These are phyloP conservation scores for Xiphophorus maculatus DNA, from an alignment of 2,113 vertebrate genomes.

Conservation along the genomic window DNA sequence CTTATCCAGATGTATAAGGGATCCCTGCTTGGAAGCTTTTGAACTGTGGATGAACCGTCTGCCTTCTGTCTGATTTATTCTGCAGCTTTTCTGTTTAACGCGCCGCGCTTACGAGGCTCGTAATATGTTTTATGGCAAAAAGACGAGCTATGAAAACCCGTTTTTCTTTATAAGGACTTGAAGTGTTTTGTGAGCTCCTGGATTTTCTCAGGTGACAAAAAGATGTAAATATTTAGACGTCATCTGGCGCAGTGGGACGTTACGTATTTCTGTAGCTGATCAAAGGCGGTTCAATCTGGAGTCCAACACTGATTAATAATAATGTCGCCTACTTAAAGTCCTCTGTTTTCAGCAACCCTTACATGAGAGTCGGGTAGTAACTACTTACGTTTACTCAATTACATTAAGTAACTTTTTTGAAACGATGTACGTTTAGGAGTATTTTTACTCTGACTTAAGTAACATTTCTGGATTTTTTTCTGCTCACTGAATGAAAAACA, in stretches of 20 bases:
- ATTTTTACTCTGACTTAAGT: no score
- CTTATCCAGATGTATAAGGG: background rate
- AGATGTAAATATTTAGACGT: background rate
- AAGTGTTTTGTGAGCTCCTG: background rate
- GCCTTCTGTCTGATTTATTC: background rate
- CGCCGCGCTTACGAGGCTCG: background rate
- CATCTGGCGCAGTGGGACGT: background rate
- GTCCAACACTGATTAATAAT: background rate
- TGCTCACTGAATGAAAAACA: no score
- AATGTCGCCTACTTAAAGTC: background rate
- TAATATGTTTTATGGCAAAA: background rate
- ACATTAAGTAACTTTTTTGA: no score
- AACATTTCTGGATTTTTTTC: no score
- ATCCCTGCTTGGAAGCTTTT: background rate
- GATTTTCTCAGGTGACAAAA: background rate
- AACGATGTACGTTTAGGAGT: no score
- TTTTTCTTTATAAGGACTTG: background rate
- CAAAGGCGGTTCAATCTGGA: background rate
- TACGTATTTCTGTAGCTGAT: background rate
- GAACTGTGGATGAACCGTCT: background rate
- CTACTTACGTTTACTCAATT: no score
- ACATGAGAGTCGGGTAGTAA: no score
- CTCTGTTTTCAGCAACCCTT: background rate
- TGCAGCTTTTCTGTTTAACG: background rate
- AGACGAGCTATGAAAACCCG: background rate